Conservation (phyloP, 2,113 vertebrate species). For the Damaliscus lunatus region DNA sequence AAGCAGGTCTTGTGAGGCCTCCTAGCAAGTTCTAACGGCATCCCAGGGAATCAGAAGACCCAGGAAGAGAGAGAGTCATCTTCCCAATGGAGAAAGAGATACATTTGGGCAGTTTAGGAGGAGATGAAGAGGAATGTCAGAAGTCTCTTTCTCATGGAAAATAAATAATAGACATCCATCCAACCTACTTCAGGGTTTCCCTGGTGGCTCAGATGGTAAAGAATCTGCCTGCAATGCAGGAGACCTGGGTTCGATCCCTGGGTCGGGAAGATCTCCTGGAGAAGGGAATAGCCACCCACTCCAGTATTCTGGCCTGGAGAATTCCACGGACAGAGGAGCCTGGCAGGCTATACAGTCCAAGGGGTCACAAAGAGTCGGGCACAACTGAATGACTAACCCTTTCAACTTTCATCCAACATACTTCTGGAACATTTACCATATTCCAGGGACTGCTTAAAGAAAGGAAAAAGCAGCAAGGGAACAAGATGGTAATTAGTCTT, state of each 20-base stretch:
- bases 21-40: neutral
- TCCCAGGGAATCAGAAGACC: neutral
- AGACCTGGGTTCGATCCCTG: neutral
- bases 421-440: neutral
- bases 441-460: neutral
- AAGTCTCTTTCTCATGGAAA: neutral
- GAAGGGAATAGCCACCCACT: neutral
- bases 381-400: neutral
- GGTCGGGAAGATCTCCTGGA: neutral
- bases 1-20: neutral
- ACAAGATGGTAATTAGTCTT: neutral
- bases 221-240: neutral
- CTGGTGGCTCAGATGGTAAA: neutral
- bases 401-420: neutral
- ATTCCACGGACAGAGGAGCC: neutral
- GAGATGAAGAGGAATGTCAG: neutral
- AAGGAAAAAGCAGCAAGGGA: neutral
- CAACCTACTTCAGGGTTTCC: neutral
- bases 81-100: neutral
- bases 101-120: neutral
- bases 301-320: neutral
- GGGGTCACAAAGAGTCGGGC: fast-evolving
- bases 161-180: neutral
- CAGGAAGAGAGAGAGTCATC: neutral
- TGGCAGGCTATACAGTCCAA: neutral